Evolutionary conservation across 1,140 invertebrate genomes (phyloP).

Genomic region (Trypoxylus dichotomus): DNA sequence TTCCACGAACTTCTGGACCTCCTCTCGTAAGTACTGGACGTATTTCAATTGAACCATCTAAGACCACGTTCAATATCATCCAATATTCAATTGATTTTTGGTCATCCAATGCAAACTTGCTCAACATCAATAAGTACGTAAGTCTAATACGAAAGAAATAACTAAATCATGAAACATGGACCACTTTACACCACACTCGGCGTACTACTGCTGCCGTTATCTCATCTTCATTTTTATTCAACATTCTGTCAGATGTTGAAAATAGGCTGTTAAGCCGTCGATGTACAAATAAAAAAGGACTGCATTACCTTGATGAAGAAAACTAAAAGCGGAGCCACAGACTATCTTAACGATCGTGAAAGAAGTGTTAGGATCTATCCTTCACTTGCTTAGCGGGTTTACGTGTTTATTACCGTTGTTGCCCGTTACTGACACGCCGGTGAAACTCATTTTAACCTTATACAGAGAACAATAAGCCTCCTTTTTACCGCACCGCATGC

Average conservation of each 20-base stretch:
- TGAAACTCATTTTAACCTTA: constrained; percentile 32
- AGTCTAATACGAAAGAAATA: no score
- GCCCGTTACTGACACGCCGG: constrained; percentile 1
- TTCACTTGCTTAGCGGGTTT: constrained; percentile 35
- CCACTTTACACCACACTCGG: not conserved
- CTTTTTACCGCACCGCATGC: not conserved
- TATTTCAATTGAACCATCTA: no score
- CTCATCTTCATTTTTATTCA: not conserved
- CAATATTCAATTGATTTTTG: no score
- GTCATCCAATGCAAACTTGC: no score
- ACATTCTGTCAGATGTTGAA: not conserved
- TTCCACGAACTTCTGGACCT: no score
- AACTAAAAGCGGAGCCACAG: constrained; percentile 40
- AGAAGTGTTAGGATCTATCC: constrained; percentile 37
- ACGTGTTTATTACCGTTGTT: constrained; percentile 30
- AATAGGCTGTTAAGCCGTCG: not conserved
- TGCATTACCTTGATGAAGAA: constrained; percentile 25
- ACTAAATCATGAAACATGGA: no score
- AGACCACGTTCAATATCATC: no score
- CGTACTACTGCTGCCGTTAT: not conserved
- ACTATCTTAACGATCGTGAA: constrained; percentile 41
- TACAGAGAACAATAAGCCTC: constrained; percentile 12
- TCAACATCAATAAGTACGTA: no score
- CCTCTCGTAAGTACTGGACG: no score
- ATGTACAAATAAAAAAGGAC: constrained; percentile 18